phyloP scores from a whole-genome alignment of 2,888 invertebrate genomes.

The Drosophila lacicola region DNA sequence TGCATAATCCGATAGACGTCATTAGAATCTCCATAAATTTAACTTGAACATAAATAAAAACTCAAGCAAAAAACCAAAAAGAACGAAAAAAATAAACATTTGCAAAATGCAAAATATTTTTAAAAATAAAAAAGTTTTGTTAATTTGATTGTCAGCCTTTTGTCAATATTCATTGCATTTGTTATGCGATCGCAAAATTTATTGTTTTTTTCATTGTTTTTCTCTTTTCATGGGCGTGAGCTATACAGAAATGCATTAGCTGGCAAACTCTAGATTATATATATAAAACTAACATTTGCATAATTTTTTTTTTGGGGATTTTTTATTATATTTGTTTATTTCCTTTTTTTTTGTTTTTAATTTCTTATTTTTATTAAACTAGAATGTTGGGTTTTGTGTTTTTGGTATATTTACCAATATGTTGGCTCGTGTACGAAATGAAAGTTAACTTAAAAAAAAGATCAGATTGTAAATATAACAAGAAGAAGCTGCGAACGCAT shows the following conservation, averaged over 20 bases:
- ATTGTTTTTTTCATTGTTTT: not conserved
- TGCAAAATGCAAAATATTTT: slow-evolving; percentile 1
- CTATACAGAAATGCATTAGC: slow-evolving; percentile 6
- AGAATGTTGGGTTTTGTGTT: slow-evolving; percentile 15
- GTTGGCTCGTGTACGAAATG: slow-evolving; percentile 24
- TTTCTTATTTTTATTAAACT: slow-evolving; percentile 5
- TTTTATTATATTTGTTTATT: not conserved
- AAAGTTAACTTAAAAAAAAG: slow-evolving; percentile 27
- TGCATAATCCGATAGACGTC: slow-evolving; percentile 39
- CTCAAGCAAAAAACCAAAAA: not conserved
- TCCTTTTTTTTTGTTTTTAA: not conserved
- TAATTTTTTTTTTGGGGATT: not conserved
- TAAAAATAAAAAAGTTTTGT: not conserved
- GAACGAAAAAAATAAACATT: not conserved
- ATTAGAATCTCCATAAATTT: slow-evolving; percentile 39
- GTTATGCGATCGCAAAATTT: slow-evolving; percentile 3
- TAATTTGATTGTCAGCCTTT: slow-evolving; percentile 14
- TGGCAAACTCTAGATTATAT: not conserved
- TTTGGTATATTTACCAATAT: not conserved
- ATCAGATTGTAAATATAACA: slow-evolving; percentile 6
- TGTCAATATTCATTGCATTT: slow-evolving; percentile 14
- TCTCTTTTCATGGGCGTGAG: not conserved
- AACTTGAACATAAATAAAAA: not conserved
- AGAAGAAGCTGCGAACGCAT: slow-evolving; percentile 19
- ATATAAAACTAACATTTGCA: slow-evolving; percentile 24